These are phyloP conservation scores for Dolichotis patagonum DNA, from an alignment of 2,113 vertebrate genomes.

Conservation along the genomic window DNA sequence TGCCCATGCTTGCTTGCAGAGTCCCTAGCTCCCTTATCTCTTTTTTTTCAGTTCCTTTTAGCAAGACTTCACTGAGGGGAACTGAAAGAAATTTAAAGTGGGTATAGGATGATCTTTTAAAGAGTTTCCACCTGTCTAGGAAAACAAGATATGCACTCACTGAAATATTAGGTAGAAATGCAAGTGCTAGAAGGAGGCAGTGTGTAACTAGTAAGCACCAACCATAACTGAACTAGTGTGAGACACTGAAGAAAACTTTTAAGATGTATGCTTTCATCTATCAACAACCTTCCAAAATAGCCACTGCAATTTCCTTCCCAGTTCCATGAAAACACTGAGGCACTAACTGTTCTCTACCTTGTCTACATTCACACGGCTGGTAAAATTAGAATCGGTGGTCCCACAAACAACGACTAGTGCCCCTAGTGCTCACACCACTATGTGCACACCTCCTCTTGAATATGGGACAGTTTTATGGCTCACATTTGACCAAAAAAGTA, in stretches of 20 bases:
- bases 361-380: neutral
- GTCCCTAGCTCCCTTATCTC: slow-evolving; percentile 26
- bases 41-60: slow-evolving; percentile 33
- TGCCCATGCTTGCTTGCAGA: slow-evolving; percentile 44
- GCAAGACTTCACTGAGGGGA: neutral
- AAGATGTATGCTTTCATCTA: neutral
- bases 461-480: neutral
- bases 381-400: neutral
- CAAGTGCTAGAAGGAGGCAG: neutral
- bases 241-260: neutral
- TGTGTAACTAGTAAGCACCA: neutral
- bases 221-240: neutral
- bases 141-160: neutral
- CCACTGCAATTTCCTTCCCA: neutral
- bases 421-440: neutral
- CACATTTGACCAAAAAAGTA: neutral
- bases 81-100: slow-evolving; percentile 41
- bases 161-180: neutral
- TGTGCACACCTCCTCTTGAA: neutral
- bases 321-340: neutral
- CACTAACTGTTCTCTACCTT: neutral
- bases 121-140: neutral
- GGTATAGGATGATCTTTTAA: slow-evolving; percentile 8
- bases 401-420: too few species aligned
- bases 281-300: neutral